phyloP scores from a whole-genome alignment of 2,797 vertebrate genomes.

The Sebastes elongatus region DNA sequence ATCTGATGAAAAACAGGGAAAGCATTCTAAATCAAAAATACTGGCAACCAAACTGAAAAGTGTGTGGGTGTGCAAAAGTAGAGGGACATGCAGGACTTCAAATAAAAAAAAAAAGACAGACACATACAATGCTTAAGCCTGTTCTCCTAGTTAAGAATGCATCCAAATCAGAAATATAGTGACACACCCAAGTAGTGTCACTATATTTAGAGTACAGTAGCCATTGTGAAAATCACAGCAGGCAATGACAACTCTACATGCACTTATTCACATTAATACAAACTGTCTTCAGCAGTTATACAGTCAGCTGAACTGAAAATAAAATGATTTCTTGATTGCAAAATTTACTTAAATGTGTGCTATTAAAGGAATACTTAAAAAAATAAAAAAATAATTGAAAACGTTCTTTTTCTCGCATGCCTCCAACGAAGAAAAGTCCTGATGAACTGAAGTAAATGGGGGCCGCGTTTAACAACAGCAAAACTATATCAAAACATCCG shows the following conservation, averaged over 20 bases:
- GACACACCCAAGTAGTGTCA: neutral
- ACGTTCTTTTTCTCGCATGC: neutral
- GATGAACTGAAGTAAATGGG: neutral
- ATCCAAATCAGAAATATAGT: neutral
- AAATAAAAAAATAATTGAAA: neutral
- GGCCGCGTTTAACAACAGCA: neutral
- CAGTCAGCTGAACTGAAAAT: neutral
- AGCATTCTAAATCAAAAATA: neutral
- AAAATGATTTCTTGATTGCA: neutral
- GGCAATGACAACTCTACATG: neutral
- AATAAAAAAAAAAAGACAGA: neutral
- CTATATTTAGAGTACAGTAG: too few species aligned
- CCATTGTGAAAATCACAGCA: neutral
- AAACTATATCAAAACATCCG: neutral
- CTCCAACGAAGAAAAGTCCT: neutral
- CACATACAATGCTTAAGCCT: neutral
- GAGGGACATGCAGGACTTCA: neutral
- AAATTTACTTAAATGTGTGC: neutral
- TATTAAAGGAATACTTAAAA: neutral
- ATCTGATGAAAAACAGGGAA: conserved; percentile 74
- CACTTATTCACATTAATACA: neutral
- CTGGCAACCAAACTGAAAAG: neutral
- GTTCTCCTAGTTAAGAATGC: neutral
- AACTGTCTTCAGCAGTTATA: neutral
- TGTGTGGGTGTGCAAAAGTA: neutral